These are phyloP conservation scores for Galemys pyrenaicus DNA, from an alignment of 2,113 vertebrate genomes.

Conservation along the genomic window DNA sequence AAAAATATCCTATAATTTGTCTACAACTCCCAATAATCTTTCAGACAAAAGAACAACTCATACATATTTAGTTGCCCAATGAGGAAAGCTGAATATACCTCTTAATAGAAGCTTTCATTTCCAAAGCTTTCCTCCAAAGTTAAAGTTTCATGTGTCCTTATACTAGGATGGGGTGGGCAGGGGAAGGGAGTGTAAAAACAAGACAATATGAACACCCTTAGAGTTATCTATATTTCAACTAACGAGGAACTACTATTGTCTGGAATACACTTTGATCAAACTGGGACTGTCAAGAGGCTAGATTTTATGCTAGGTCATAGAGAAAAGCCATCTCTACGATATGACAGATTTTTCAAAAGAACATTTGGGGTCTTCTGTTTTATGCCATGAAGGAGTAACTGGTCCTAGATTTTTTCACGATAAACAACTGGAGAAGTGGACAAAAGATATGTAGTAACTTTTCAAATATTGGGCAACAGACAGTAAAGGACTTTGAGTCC, in stretches of 20 bases:
- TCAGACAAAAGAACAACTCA: conserved; percentile 27
- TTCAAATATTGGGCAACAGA: background rate
- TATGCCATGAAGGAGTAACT: background rate
- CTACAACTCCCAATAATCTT: conserved; percentile 31
- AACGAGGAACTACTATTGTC: background rate
- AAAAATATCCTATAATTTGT: background rate
- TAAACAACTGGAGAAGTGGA: background rate
- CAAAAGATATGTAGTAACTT: background rate
- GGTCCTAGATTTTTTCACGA: background rate
- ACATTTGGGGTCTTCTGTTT: background rate
- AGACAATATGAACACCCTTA: background rate
- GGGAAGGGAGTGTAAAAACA: background rate
- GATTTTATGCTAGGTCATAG: background rate
- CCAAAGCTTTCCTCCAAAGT: conserved; percentile 12
- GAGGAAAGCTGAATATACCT: background rate
- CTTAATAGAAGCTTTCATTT: background rate
- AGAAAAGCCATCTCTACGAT: background rate
- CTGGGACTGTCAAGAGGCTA: background rate
- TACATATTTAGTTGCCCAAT: background rate
- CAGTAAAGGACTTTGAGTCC: background rate
- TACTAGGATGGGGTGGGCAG: background rate
- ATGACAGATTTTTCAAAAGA: background rate
- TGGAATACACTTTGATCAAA: conserved; percentile 10
- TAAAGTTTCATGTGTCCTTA: conserved; percentile 7
- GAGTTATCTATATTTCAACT: background rate